These are phyloP conservation scores for Sphaerophoria rueppellii DNA, from an alignment of 2,888 invertebrate genomes.

Conservation along the genomic window DNA sequence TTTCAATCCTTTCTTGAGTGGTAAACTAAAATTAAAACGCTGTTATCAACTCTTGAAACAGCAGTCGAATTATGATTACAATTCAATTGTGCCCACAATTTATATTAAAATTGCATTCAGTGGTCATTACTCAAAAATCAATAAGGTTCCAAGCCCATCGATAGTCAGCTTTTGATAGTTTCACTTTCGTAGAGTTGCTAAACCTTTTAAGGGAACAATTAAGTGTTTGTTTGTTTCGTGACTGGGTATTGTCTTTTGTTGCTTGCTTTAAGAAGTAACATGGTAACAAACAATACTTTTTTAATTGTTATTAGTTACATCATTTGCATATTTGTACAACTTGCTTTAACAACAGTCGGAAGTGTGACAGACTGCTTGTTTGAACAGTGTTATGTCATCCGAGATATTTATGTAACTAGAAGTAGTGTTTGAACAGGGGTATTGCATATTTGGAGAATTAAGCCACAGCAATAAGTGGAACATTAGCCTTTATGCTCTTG, in stretches of 20 bases:
- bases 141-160: background rate
- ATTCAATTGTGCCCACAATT: conserved; percentile 76
- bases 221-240: conserved; percentile 38
- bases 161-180: conserved; percentile 26
- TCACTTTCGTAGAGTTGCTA: conserved; percentile 64
- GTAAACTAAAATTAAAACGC: conserved; percentile 34
- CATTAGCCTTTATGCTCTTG: conserved; percentile 8
- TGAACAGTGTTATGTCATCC: conserved; percentile 11
- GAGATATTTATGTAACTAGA: background rate
- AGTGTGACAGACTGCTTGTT: background rate
- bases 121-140: background rate
- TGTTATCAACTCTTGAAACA: conserved; percentile 50
- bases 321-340: background rate
- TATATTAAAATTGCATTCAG: conserved; percentile 76
- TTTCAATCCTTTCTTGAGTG: conserved; percentile 10
- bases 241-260: conserved; percentile 35
- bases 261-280: conserved; percentile 2
- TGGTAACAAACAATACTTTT: background rate
- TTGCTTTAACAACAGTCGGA: conserved; percentile 1
- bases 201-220: conserved; percentile 56
- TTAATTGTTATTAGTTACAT: conserved; percentile 13
- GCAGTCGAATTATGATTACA: conserved; percentile 75
- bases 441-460: background rate
- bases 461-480: conserved; percentile 13
- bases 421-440: background rate